Conservation (phyloP, 2,113 vertebrate species). For the Melierax canorus region DNA sequence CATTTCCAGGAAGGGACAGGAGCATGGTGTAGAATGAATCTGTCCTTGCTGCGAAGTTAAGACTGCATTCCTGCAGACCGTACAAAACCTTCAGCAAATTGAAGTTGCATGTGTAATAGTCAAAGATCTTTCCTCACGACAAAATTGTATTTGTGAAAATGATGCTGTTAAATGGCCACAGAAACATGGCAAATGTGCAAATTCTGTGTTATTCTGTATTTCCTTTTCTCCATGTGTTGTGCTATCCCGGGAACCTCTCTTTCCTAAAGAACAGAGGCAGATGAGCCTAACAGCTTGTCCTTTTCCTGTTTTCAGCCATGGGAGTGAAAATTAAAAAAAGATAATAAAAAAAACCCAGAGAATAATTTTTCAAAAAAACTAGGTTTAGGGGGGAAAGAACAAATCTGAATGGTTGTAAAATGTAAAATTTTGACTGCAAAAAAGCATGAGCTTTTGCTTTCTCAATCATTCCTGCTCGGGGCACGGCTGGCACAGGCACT, state of each 20-base stretch:
- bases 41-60: neutral
- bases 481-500: rapidly evolving
- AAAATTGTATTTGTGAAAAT: neutral
- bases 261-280: neutral
- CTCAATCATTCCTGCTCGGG: rapidly evolving
- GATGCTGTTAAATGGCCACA: neutral
- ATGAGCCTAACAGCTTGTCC: neutral
- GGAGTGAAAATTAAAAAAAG: neutral
- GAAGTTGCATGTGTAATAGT: neutral
- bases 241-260: neutral
- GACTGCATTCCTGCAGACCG: neutral
- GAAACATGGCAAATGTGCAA: no score
- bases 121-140: neutral
- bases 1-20: constrained; percentile 3
- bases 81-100: neutral
- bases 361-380: neutral
- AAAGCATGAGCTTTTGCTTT: neutral
- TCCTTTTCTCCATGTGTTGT: neutral
- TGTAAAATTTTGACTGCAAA: neutral
- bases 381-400: neutral
- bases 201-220: rapidly evolving
- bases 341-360: neutral
- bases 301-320: neutral
- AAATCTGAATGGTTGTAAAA: neutral
- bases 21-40: neutral